These are phyloP conservation scores for Neofelis nebulosa DNA, from an alignment of 2,113 vertebrate species.

Conservation along the genomic window DNA sequence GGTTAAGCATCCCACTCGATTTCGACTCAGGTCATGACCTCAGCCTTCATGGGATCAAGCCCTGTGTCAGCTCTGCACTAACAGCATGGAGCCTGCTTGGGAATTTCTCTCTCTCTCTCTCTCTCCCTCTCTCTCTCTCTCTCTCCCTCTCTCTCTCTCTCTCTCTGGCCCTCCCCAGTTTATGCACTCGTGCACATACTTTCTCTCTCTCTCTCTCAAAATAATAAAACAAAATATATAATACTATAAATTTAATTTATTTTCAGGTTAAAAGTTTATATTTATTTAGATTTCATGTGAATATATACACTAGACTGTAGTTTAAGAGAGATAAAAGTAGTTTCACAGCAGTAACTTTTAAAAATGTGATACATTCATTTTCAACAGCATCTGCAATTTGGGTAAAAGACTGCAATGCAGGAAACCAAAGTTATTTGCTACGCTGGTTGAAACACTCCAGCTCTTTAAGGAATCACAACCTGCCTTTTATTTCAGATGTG, in stretches of 20 bases:
- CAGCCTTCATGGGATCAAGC: too few species aligned
- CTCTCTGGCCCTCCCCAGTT: too few species aligned
- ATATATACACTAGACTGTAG: background rate
- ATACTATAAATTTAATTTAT: background rate
- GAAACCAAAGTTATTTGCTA: background rate
- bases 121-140: too few species aligned
- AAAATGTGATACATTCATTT: background rate
- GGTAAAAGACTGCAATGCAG: background rate
- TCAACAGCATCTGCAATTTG: background rate
- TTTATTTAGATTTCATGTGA: conserved; percentile 6
- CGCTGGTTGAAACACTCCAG: background rate
- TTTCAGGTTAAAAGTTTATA: background rate
- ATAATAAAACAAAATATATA: too few species aligned
- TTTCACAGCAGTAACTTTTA: background rate
- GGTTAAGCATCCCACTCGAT: too few species aligned
- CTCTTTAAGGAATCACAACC: background rate
- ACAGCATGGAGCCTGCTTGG: too few species aligned
- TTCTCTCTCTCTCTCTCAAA: too few species aligned
- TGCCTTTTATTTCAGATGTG: background rate
- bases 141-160: too few species aligned
- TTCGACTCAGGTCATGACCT: too few species aligned
- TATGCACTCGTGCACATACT: too few species aligned
- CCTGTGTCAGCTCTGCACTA: too few species aligned
- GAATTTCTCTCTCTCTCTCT: too few species aligned
- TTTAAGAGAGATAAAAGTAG: background rate